These are phyloP conservation scores for Aphis craccivora DNA, from an alignment of 1,140 invertebrate genomes.

Conservation along the genomic window DNA sequence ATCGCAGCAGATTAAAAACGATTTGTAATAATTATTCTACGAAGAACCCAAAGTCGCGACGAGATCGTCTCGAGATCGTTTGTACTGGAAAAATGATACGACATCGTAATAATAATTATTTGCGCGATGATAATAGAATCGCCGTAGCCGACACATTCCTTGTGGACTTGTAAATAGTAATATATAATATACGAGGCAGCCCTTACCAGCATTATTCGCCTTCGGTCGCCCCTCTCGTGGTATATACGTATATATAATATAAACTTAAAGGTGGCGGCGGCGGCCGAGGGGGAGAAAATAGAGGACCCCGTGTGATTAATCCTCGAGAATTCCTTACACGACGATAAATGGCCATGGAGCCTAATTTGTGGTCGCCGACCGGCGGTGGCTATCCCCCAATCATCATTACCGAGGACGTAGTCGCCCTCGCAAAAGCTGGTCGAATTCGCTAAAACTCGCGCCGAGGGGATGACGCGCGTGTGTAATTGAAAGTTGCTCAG, in stretches of 20 bases:
- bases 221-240: neutral
- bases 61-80: neutral
- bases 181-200: neutral
- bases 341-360: constrained; percentile 40
- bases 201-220: neutral
- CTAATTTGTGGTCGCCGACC: constrained; percentile 37
- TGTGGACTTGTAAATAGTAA: neutral
- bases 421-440: constrained; percentile 2
- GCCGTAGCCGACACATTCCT: neutral
- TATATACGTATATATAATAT: neutral
- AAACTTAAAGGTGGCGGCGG: neutral
- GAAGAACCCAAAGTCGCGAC: neutral
- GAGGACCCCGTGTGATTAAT: constrained; percentile 21
- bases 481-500: constrained; percentile 51
- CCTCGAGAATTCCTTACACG: constrained; percentile 27
- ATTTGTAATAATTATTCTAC: neutral
- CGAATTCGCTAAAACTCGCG: neutral
- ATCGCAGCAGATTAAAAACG: neutral
- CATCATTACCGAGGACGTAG: constrained; percentile 31
- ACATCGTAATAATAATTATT: neutral
- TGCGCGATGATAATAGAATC: neutral
- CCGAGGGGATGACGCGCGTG: neutral
- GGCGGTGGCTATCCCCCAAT: neutral
- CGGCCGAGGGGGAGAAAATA: neutral
- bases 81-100: neutral